Base-by-base conservation (phyloP, 1,140 invertebrate genomes). In the Anoplophora glabripennis region DNA sequence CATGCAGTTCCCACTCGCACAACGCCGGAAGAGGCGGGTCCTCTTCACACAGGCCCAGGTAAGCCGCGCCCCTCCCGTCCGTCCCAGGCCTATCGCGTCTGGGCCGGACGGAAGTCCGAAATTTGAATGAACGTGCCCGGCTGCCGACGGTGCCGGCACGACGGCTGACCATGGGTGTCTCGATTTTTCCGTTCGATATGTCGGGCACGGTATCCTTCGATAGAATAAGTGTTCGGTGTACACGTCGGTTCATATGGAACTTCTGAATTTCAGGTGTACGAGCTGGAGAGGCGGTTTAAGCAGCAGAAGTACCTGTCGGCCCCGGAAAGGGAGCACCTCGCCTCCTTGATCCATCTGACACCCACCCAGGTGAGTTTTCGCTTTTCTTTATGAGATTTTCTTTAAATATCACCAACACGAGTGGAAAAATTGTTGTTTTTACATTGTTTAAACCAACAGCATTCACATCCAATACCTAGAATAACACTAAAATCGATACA, bases 1-100 rank as follows among this genome's bases (percentile, higher is more conserved):
- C 47, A 90, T 95, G 85, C 92, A 94, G 77, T 94, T 94, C 77
- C 92, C 92, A 21, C 82, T 95, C 61, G 87, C 91, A 10, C 91
- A 94, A 78, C 80, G 92, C 64, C 81, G 97, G 67, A 99, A 99
- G 79, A 84, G 97, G 65, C 84, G 97, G 67, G 95, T 99, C 55
- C 86, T 99, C 40, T 99, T 99, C 79, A 98, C 95, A 34, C 96
- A 99, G 79, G 90, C 94, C 49, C 97, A 99, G 84, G 86, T 88
- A 69, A 78, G 79, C 74, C n/a, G 41, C 47, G 40, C 14, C 10
- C 41, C 12, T 18, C 40, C 9, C 57, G 53, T 58, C 54, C 41
- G 41, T 59, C 57, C 49, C 54, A 14, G 41, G 38, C 51, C 49
- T 14, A 34, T 21, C 45, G 21, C 44, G 12, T 18, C 35, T 33